Evolutionary conservation across 2,888 invertebrate genomes (phyloP).

Genomic region (Drosophila bunnanda): DNA sequence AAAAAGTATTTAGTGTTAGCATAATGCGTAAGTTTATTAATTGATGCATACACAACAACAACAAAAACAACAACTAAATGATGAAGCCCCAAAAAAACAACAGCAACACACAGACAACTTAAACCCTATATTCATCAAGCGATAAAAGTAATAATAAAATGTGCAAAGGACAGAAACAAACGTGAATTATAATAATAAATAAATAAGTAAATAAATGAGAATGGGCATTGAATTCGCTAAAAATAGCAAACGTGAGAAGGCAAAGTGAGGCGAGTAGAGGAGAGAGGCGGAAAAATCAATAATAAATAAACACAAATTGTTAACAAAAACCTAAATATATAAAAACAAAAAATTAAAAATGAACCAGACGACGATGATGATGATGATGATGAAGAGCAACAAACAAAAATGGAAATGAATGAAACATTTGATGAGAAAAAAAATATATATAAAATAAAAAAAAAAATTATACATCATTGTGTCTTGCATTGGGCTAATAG

Average conservation of each 20-base stretch:
- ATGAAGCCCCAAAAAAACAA: neutral
- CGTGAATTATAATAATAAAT: constrained; percentile 28
- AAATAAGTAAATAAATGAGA: constrained; percentile 4
- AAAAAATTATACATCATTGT: constrained; percentile 48
- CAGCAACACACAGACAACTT: constrained; percentile 8
- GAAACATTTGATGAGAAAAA: constrained; percentile 54
- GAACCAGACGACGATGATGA: constrained; percentile 39
- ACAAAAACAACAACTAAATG: constrained; percentile 32
- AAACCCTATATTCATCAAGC: constrained; percentile 46
- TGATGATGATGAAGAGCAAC: constrained; percentile 50
- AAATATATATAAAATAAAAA: constrained; percentile 66
- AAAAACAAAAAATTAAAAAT: constrained; percentile 35
- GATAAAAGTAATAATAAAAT: constrained; percentile 42
- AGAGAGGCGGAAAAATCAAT: constrained; percentile 54
- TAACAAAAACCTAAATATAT: constrained; percentile 52
- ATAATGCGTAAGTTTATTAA: constrained; percentile 81
- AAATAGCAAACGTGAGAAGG: constrained; percentile 9
- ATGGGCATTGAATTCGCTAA: neutral
- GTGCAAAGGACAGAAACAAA: constrained; percentile 22
- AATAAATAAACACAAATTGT: constrained; percentile 71
- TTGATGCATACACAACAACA: constrained; percentile 40
- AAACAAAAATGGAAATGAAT: constrained; percentile 52
- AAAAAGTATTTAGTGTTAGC: constrained; percentile 83
- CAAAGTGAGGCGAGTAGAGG: neutral
- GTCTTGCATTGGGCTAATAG: constrained; percentile 6